These are phyloP conservation scores for Coptodon bakossiorum DNA, from an alignment of 2,113 vertebrate genomes.

Conservation along the genomic window DNA sequence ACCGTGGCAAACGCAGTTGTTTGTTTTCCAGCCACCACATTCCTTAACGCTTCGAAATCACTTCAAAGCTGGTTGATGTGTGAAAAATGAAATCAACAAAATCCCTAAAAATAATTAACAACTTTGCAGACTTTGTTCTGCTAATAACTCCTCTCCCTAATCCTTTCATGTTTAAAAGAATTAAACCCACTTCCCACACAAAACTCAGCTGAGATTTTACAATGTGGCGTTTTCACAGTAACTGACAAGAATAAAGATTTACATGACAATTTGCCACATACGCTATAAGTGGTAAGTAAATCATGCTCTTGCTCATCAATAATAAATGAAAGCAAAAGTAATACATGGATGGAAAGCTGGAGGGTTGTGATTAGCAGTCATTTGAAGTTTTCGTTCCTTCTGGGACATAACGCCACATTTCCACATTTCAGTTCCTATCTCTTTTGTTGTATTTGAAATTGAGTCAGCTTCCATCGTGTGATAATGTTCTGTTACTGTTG, in stretches of 20 bases:
- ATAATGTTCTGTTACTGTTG: background rate
- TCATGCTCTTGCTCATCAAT: background rate
- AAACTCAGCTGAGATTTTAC: background rate
- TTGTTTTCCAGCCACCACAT: background rate
- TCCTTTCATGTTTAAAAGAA: background rate
- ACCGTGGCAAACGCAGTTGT: background rate
- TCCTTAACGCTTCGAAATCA: background rate
- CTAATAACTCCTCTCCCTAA: background rate
- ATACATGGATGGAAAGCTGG: background rate
- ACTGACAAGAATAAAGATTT: background rate
- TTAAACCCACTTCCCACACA: background rate
- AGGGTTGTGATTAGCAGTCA: constrained; percentile 3
- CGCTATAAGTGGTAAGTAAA: background rate
- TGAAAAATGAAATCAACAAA: background rate
- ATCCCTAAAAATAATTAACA: background rate
- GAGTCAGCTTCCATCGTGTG: background rate
- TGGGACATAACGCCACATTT: background rate
- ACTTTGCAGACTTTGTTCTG: background rate
- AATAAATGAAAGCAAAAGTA: background rate
- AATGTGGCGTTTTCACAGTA: background rate
- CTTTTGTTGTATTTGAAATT: background rate
- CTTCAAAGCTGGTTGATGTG: background rate
- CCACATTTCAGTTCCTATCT: background rate
- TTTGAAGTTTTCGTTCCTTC: background rate
- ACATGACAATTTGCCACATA: background rate